Base-by-base conservation (phyloP, 2,797 vertebrate genomes). In the Manis crassicaudata region DNA sequence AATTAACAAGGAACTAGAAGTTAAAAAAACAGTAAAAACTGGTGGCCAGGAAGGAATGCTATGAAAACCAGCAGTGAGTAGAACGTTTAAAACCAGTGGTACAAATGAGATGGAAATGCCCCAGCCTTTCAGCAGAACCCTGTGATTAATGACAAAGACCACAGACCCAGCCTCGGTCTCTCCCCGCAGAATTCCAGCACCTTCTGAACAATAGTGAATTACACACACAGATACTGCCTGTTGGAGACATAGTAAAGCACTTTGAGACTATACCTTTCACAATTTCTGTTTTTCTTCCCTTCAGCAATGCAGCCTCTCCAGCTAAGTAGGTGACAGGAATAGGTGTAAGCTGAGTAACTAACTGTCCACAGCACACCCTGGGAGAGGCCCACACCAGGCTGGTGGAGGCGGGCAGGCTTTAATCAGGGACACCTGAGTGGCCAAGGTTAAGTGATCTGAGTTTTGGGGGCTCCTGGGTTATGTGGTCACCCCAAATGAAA, bases 291-390 rank as follows among this genome's bases (percentile, higher is more conserved):
- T 93, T 91, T 88, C 85, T 97, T 97, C 77, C 93, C 87, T 37
- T 32, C 16, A 70, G 96, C 84, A 95, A 93, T 76, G 54, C 32
- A 54, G 68, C 87, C 97, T 97, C 97, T 98, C 40, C 81, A 92
- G 95, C 95, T 96, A 94, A 18, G 72, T 60, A 97, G 90, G 80
- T 83, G 94, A 94, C 95, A 92, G 90, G 88, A 96, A 94, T 58
- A n/a, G 87, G 40, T 37, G 76, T 81, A 96, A 97, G 90, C 92
- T 87, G 79, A 96, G 62, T 65, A 92, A 94, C 92, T 93, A 92
- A 94, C 46, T 95, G 32, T 72, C 94, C 56, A 93, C 56, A 43
- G 83, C 37, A 56, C 96, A 96, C 85, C 83, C 90, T 11, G 73
- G 85, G 92, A 96, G 97, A 96, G 23, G 81, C 40, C 16, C 23